Evolutionary conservation across 1,140 invertebrate genomes (phyloP).

Genomic region (Branchinecta lynchi): DNA sequence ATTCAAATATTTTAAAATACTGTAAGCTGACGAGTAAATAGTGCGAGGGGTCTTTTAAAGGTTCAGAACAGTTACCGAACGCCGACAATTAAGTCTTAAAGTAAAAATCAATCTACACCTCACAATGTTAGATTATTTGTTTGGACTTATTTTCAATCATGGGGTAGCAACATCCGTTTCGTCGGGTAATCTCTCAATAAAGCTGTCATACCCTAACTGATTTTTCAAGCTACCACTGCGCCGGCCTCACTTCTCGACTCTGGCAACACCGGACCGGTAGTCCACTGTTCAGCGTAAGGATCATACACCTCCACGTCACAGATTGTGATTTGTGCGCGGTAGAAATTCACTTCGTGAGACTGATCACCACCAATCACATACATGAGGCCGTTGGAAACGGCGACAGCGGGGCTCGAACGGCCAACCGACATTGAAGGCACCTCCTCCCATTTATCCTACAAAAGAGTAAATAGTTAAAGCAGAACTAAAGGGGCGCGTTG

Average conservation of each 20-base stretch:
- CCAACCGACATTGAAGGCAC: slow-evolving; percentile 54
- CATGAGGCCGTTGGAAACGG: slow-evolving; percentile 58
- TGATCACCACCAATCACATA: slow-evolving; percentile 71
- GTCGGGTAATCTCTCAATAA: no score
- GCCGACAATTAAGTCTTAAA: no score
- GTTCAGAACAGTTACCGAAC: no score
- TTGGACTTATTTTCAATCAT: no score
- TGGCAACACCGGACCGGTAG: slow-evolving; percentile 53
- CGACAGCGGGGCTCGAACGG: slow-evolving; percentile 65
- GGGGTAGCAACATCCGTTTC: no score
- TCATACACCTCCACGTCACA: slow-evolving; percentile 64
- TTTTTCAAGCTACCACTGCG: slow-evolving; percentile 43
- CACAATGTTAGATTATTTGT: no score
- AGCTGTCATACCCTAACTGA: no score
- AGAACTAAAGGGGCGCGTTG: no score
- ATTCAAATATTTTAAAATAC: no score
- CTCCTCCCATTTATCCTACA: slow-evolving; percentile 58
- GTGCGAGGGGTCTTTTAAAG: no score
- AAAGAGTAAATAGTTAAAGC: slow-evolving; percentile 20
- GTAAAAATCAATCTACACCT: no score
- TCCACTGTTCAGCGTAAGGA: slow-evolving; percentile 58
- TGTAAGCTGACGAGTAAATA: no score
- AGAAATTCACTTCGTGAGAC: slow-evolving; percentile 58
- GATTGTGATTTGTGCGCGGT: slow-evolving; percentile 61
- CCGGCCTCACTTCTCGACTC: slow-evolving; percentile 67